phyloP scores from a whole-genome alignment of 2,113 vertebrate genomes.

The Corythaeola cristata region DNA sequence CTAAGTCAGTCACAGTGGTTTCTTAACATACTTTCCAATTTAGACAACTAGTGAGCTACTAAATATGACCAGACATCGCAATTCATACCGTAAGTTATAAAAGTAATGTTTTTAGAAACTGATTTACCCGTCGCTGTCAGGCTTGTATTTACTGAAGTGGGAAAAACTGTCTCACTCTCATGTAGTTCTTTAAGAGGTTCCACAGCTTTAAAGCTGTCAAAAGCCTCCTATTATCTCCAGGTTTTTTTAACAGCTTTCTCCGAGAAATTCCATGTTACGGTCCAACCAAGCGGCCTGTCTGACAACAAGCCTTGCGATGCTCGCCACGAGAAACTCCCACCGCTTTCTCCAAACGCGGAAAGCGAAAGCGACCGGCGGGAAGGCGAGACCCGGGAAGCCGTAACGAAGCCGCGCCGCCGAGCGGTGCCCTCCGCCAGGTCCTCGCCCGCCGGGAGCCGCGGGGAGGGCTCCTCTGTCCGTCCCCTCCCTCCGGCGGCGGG shows the following conservation, averaged over 20 bases:
- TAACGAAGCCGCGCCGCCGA: neutral
- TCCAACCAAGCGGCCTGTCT: accelerated
- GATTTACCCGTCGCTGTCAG: neutral
- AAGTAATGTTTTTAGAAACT: neutral
- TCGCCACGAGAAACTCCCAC: accelerated
- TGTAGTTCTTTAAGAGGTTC: neutral
- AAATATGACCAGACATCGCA: neutral
- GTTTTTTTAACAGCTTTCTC: neutral
- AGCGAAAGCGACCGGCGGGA: neutral
- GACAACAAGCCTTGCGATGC: accelerated
- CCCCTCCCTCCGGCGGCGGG: neutral
- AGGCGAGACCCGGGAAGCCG: accelerated
- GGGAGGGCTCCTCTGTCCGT: neutral
- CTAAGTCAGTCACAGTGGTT: neutral
- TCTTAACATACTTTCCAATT: neutral
- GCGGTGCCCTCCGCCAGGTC: neutral
- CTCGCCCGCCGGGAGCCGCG: neutral
- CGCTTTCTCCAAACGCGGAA: neutral
- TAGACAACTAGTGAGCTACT: neutral
- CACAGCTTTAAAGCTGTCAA: neutral
- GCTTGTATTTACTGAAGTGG: neutral
- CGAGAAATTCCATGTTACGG: accelerated
- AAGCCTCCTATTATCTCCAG: neutral
- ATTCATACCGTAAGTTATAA: too few relatives aligned
- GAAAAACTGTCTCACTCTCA: neutral